phyloP scores from a whole-genome alignment of 2,113 vertebrate species.

The Osmerus eperlanus region DNA sequence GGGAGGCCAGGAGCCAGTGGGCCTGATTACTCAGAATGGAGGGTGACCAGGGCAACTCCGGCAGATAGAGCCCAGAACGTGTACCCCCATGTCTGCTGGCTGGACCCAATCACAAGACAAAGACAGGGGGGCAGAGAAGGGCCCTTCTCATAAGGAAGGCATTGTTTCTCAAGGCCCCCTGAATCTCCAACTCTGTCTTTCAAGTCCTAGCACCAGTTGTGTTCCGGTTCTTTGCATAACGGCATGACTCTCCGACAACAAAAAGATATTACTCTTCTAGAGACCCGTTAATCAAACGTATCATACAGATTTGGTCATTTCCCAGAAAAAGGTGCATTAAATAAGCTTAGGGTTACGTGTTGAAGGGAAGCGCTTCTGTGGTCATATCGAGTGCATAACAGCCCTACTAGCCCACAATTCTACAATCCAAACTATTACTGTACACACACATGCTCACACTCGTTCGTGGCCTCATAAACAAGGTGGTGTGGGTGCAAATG shows the following conservation, averaged over 20 bases:
- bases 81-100: slow-evolving; percentile 22
- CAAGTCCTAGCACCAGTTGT: background rate
- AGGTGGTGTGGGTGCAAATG: slow-evolving; percentile 65
- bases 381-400: no score
- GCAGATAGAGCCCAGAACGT: slow-evolving; percentile 25
- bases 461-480: slow-evolving; percentile 49
- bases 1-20: slow-evolving; percentile 23
- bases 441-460: slow-evolving; percentile 19
- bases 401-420: no score
- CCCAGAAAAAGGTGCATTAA: no score
- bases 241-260: no score
- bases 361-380: no score
- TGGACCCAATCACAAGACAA: slow-evolving; percentile 36
- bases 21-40: slow-evolving; percentile 60
- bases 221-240: no score
- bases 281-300: background rate
- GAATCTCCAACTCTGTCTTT: background rate
- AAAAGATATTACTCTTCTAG: no score
- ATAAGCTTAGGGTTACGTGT: no score
- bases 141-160: slow-evolving; percentile 31
- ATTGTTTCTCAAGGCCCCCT: slow-evolving; percentile 31
- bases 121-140: slow-evolving; percentile 19
- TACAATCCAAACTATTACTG: no score
- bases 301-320: background rate
- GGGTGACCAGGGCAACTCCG: slow-evolving; percentile 41